Percentiles rank a stretch among this genome's conserved stretches.
phyloP scores from a whole-genome alignment of 2,113 vertebrate genomes.

The Petroica traversi region DNA sequence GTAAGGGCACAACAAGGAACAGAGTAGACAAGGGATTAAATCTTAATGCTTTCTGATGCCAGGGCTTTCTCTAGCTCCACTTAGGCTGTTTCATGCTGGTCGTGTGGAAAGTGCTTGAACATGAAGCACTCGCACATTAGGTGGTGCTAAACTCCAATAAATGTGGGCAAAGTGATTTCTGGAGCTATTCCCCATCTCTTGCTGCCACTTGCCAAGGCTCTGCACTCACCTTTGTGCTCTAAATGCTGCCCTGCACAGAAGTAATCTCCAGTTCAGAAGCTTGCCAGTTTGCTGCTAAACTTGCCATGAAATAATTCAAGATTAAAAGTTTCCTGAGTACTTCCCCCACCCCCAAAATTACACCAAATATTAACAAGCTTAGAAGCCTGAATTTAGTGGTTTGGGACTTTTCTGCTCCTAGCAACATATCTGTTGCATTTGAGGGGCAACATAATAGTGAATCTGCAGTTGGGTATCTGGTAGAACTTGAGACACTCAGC shows the following conservation, averaged over 20 bases:
- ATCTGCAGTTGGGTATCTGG: background rate
- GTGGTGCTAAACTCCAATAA: slow-evolving; percentile 60
- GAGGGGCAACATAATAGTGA: background rate
- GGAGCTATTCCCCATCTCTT: background rate
- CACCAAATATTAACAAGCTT: background rate
- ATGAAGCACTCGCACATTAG: slow-evolving; percentile 34
- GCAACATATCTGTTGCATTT: background rate
- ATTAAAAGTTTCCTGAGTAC: background rate
- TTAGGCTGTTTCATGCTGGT: background rate
- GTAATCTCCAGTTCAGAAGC: background rate
- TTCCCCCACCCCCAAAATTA: background rate
- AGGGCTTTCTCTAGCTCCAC: background rate
- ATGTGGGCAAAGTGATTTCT: background rate
- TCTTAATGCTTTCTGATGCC: background rate
- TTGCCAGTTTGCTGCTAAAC: background rate
- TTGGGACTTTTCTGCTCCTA: background rate
- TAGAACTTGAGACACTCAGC: background rate
- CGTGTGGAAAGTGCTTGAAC: background rate
- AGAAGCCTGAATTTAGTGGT: background rate
- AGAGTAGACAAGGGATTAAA: background rate
- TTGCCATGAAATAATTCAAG: background rate
- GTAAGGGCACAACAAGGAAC: background rate
- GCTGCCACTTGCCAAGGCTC: background rate
- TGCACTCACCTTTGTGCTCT: background rate
- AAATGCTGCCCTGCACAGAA: background rate